Conservation (phyloP, 2,888 invertebrate genomes). For the Drosophila multiciliata region DNA sequence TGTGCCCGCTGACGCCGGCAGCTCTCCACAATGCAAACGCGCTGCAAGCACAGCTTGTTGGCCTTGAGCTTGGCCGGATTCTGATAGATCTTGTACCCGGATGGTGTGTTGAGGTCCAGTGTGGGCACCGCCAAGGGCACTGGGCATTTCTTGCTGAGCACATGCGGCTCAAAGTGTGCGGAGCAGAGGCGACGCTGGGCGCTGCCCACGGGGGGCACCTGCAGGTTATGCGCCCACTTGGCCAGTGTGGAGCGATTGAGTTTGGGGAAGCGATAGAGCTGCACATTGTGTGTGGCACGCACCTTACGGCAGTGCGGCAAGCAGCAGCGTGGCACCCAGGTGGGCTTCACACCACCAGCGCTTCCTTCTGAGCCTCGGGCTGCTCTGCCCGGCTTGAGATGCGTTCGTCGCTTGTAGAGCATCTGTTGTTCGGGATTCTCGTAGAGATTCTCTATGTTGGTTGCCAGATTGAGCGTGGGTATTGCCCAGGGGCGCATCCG, state of each 20-base stretch:
- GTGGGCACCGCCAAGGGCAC: conserved; percentile 80
- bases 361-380: background rate
- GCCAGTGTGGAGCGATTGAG: conserved; percentile 78
- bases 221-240: conserved; percentile 82
- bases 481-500: conserved; percentile 80
- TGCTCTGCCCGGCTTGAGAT: conserved; percentile 27
- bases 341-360: conserved; percentile 49
- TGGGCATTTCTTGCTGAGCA: conserved; percentile 81
- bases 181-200: conserved; percentile 80
- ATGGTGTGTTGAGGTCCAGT: conserved; percentile 74
- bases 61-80: conserved; percentile 80
- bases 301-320: conserved; percentile 81
- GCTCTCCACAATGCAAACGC: conserved; percentile 76
- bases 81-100: conserved; percentile 81
- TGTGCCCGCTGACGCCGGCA: conserved; percentile 76
- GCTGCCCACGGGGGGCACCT: conserved; percentile 77
- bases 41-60: conserved; percentile 73
- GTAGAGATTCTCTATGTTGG: conserved; percentile 74
- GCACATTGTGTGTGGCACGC: conserved; percentile 74
- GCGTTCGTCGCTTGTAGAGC: conserved; percentile 61
- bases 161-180: conserved; percentile 79
- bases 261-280: conserved; percentile 80
- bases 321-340: conserved; percentile 82
- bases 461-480: conserved; percentile 79
- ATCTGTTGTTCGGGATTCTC: conserved; percentile 79